Evolutionary conservation across 2,113 vertebrate species (phyloP).

Genomic region (Calonectris borealis): DNA sequence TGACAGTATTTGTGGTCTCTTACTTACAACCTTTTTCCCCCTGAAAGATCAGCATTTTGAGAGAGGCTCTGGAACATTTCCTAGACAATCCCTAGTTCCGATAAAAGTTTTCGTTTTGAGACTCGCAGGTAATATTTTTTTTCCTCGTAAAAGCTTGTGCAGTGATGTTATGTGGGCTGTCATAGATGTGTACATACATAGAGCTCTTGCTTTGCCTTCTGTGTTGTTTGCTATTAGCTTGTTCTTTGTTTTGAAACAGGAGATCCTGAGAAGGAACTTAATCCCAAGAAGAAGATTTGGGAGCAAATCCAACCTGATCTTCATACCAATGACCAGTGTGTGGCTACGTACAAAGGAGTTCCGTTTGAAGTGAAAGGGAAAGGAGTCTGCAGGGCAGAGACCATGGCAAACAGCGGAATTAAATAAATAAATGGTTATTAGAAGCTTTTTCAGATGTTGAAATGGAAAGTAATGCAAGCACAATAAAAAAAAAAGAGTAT

Average conservation of each 20-base stretch:
- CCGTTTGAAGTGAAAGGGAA: constrained; percentile 91
- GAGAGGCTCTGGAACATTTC: background rate
- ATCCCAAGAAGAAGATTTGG: constrained; percentile 98
- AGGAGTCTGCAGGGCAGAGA: constrained; percentile 90
- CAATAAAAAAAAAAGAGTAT: constrained; percentile 54
- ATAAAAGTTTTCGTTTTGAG: background rate
- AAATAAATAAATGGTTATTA: constrained; percentile 72
- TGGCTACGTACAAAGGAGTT: constrained; percentile 91
- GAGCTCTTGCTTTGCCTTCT: background rate
- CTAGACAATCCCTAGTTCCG: background rate
- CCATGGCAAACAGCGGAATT: constrained; percentile 92
- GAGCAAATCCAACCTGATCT: constrained; percentile 95
- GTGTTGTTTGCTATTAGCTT: background rate
- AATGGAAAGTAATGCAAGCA: constrained; percentile 35
- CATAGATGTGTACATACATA: background rate
- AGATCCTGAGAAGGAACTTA: constrained; percentile 94
- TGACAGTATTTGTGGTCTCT: background rate
- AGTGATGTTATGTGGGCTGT: background rate
- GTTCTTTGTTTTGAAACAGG: constrained; percentile 75
- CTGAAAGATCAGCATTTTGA: background rate
- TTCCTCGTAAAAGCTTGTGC: background rate
- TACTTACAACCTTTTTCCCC: background rate
- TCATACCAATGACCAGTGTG: constrained; percentile 82
- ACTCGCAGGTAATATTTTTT: background rate
- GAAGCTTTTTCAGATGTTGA: constrained; percentile 8